Base-by-base conservation (phyloP, 2,113 vertebrate species). In the Lanius collurio region DNA sequence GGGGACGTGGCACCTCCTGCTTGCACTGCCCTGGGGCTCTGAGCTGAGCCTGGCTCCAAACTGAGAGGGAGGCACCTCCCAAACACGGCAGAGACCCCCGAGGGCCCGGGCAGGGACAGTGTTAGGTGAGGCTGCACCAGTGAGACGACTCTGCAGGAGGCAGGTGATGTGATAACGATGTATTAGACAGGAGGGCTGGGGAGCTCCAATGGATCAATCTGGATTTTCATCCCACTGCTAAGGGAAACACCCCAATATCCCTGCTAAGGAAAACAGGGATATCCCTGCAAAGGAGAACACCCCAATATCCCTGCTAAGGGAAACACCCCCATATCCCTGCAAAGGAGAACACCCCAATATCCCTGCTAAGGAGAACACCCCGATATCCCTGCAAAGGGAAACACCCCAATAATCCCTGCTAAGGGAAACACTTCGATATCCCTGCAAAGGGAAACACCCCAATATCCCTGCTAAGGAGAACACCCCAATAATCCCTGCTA, bases 181-280 rank as follows among this genome's bases (percentile, higher is more conserved):
- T 0, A 0, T 7, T 2, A 4, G 17, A 23, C 23, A 14, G 18
- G 5, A 41, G 64, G 22, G 8, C 0, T 4, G 22, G 1, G 42
- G 10, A 8, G 30, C 7, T 3, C 0, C 65, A 4, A 1, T 6
- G 30, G 23, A 3, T 4, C 7, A 50, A 41, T 7, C 7, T 1
- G 1, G 22, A 33, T 57, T 23, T 59, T 59, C 56, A 59, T 16
- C 56, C 56, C n/a, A 35, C n/a, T 17, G 56, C 56, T 15, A 50
- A 26, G 49, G 24, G 15, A 8, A 53, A 53, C 50, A 27, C 50
- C 49, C 12, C 47, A 2, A 49, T 24, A 47, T 23, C 21, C 46
- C 21, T 23, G 46, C 23, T 37, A 24, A 22, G 47, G 23, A 49
- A 11, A 52, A 50, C 49, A 26, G n/a, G n/a, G 8, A 31, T 18